Base-by-base conservation (phyloP, 2,113 vertebrate species). In the Cottus gobio region DNA sequence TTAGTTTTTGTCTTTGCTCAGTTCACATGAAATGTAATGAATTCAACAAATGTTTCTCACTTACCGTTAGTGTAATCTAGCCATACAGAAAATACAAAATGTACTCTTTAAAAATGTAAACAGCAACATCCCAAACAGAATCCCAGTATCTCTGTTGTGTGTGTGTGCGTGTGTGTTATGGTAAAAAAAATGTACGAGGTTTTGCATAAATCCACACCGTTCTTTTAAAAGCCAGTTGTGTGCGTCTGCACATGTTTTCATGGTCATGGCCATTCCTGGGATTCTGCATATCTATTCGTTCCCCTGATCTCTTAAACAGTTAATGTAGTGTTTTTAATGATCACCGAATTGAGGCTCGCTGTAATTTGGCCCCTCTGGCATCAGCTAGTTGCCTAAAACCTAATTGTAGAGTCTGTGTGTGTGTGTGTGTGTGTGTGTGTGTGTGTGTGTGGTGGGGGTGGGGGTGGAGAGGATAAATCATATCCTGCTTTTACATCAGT, bases 101-200 rank as follows among this genome's bases (percentile, higher is more conserved):
- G 3, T 5, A 11, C 28, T 28, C 50, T 44, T 39, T 1, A 58
- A 28, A n/a, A 48, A 57, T 37, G 6, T 22, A 12, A 58, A 67
- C 50, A 2, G 28, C 13, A 75, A 30, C 36, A 26, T 64, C 3
- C 30, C 30, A 3, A 61, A 67, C 30, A 11, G 3, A 7, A 1
- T 44, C 12, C 3, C 0, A 1, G 31, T 37, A n/a, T 16, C 24
- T 39, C 15, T 50, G 44, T 5, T 65, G 3, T 34, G 30, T 8
- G 16, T 36, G 50, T 5, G 37, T 71, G 42, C n/a, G n/a, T 0
- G 2, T 61, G 68, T 30, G 48, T 75, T 80, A 64, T 83, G 72
- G 75, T 83, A 66, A 90, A 84, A 83, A 85, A 76, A 5, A 52
- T 94, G 92, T 91, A 92, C 85, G 85, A 92, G 91, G 73, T 82